phyloP scores from a whole-genome alignment of 2,888 invertebrate species.

The Salticus scenicus region DNA sequence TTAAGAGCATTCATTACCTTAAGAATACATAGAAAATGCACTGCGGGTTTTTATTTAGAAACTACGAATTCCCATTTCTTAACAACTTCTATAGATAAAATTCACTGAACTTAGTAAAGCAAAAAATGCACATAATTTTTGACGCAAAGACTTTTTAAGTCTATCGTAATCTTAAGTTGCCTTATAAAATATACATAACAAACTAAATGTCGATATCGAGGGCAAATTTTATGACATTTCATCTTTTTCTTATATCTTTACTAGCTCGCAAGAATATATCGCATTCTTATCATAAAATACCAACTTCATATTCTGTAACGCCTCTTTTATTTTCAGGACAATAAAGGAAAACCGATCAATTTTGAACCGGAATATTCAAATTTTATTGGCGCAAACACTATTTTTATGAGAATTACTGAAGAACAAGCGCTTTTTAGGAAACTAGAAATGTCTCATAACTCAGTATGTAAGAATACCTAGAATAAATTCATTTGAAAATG shows the following conservation, averaged over 20 bases:
- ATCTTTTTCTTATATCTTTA: constrained; percentile 18
- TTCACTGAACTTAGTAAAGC: neutral
- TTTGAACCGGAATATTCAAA: constrained; percentile 14
- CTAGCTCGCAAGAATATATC: neutral
- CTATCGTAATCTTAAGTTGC: constrained; percentile 4
- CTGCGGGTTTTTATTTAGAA: no score
- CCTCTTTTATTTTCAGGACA: constrained; percentile 21
- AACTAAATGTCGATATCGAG: constrained; percentile 25
- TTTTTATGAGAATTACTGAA: neutral
- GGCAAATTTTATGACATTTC: constrained; percentile 20
- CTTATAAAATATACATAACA: constrained; percentile 25
- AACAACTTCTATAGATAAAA: neutral
- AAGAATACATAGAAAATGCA: no score
- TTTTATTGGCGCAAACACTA: constrained; percentile 14
- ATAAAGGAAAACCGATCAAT: constrained; percentile 20
- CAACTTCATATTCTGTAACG: constrained; percentile 30
- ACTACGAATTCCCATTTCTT: no score
- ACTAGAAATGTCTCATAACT: neutral
- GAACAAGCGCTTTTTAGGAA: neutral
- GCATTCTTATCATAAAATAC: constrained; percentile 22
- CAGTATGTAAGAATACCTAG: neutral
- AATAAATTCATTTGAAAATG: neutral
- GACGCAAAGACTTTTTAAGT: constrained; percentile 6
- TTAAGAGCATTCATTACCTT: no score
- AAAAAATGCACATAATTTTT: neutral